These are phyloP conservation scores for Sarcophaga subvicina DNA, from an alignment of 2,888 invertebrate genomes.

Conservation along the genomic window DNA sequence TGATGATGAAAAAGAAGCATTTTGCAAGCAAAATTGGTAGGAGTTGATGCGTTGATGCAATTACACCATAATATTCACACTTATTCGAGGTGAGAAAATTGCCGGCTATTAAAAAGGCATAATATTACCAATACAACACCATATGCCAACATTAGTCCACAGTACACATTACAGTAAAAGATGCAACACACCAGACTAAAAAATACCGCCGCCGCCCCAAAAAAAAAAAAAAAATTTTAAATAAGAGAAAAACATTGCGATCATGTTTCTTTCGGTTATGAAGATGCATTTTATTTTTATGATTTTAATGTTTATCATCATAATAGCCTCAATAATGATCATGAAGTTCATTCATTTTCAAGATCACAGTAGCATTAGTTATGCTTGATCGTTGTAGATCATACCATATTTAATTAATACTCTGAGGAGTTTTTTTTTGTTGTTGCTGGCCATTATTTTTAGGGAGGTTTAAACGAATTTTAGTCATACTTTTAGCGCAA, in stretches of 20 bases:
- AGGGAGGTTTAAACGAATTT: too few species aligned
- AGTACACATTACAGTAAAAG: background rate
- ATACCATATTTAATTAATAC: background rate
- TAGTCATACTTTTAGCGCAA: too few species aligned
- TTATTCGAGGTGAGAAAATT: constrained; percentile 82
- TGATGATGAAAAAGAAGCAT: constrained; percentile 69
- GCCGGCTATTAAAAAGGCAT: constrained; percentile 82
- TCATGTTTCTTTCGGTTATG: constrained; percentile 47
- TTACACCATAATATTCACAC: constrained; percentile 82
- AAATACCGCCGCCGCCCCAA: constrained; percentile 48
- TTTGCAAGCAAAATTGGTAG: constrained; percentile 79
- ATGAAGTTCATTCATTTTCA: constrained; percentile 9
- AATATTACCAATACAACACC: constrained; percentile 74
- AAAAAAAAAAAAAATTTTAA: background rate
- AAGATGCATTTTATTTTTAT: constrained; percentile 49
- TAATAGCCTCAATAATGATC: background rate
- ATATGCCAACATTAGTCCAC: background rate
- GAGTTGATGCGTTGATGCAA: constrained; percentile 82
- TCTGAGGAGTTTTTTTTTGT: background rate
- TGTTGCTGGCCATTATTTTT: background rate
- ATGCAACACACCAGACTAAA: constrained; percentile 10
- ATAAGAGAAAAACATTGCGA: background rate
- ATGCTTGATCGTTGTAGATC: constrained; percentile 13
- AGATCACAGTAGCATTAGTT: constrained; percentile 34
- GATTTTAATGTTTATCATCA: constrained; percentile 42